phyloP scores from a whole-genome alignment of 2,113 vertebrate species.

The Picathartes gymnocephalus region DNA sequence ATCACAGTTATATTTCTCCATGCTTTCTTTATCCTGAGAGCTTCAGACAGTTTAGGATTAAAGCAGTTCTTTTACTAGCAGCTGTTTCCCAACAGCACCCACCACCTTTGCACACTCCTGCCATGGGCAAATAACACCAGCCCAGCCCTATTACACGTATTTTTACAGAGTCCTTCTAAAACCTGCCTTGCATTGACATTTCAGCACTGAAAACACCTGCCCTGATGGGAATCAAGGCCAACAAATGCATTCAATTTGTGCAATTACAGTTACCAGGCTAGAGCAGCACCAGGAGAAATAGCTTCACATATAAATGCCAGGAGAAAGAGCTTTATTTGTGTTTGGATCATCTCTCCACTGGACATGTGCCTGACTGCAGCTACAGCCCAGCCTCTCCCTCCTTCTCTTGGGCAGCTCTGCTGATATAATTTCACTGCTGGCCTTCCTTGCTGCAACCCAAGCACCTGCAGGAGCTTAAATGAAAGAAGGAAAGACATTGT shows the following conservation, averaged over 20 bases:
- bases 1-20: neutral
- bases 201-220: neutral
- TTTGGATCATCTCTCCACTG: neutral
- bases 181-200: neutral
- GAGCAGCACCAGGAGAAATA: neutral
- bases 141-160: neutral
- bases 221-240: neutral
- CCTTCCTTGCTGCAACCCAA: neutral
- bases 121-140: neutral
- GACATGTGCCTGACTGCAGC: neutral
- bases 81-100: neutral
- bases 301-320: neutral
- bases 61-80: neutral
- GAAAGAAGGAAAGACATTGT: neutral
- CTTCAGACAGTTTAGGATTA: neutral
- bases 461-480: neutral
- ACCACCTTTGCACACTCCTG: neutral
- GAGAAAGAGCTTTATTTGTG: neutral
- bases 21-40: neutral
- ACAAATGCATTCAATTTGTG: neutral
- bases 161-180: neutral
- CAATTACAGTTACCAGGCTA: neutral
- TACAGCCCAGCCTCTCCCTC: neutral
- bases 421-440: accelerated
- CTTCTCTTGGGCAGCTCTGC: neutral